These are phyloP conservation scores for Dromaius novaehollandiae DNA, from an alignment of 2,113 vertebrate species.

Conservation along the genomic window DNA sequence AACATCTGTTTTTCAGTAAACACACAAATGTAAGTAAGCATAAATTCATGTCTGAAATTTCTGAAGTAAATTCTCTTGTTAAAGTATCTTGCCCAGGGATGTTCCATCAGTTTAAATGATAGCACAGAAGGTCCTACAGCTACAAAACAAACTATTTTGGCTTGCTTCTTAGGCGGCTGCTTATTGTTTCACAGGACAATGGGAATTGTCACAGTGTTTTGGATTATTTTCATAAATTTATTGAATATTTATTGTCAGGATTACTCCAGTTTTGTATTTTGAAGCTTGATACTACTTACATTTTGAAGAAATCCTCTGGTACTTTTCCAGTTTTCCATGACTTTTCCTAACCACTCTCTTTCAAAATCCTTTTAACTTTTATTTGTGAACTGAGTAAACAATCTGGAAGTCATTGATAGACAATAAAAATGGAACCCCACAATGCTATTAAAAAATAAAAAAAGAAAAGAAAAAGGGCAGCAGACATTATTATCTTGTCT, in stretches of 20 bases:
- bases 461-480: not conserved
- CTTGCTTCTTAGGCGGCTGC: constrained; percentile 51
- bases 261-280: constrained; percentile 28
- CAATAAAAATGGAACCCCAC: constrained; percentile 53
- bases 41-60: not conserved
- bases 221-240: constrained; percentile 52
- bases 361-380: constrained; percentile 36
- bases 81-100: not conserved
- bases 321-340: not conserved
- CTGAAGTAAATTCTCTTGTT: constrained; percentile 12
- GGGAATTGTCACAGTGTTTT: constrained; percentile 33
- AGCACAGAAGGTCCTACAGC: constrained; percentile 42
- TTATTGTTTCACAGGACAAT: constrained; percentile 63
- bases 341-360: not conserved
- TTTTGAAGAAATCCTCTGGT: constrained; percentile 33
- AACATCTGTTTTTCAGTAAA: not conserved
- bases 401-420: constrained; percentile 63
- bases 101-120: constrained; percentile 17
- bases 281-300: constrained; percentile 13
- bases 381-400: constrained; percentile 43
- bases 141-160: constrained; percentile 58
- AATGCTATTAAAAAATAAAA: not conserved
- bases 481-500: constrained; percentile 55
- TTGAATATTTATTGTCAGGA: constrained; percentile 49
- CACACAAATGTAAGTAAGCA: not conserved